phyloP scores from a whole-genome alignment of 2,888 invertebrate genomes.

The Lymantria dispar region DNA sequence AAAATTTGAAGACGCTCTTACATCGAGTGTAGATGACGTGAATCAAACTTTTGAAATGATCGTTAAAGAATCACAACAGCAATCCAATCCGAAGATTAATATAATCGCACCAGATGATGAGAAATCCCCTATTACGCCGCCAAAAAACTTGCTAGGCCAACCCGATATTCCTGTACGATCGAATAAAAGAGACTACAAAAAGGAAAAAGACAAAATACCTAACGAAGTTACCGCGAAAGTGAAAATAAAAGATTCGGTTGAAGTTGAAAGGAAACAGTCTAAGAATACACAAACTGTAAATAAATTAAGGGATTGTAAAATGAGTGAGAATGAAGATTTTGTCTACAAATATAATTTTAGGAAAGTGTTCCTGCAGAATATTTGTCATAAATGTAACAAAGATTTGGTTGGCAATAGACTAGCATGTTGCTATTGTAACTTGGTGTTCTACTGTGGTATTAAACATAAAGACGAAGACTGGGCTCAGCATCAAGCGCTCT shows the following conservation, averaged over 20 bases:
- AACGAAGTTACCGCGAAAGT: constrained; percentile 65
- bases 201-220: constrained; percentile 73
- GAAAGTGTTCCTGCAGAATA: constrained; percentile 83
- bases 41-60: constrained; percentile 72
- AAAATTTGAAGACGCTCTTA: constrained; percentile 72
- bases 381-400: constrained; percentile 80
- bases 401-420: constrained; percentile 52
- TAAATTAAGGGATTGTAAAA: constrained; percentile 40
- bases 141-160: constrained; percentile 82
- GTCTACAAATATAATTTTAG: constrained; percentile 86
- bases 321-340: constrained; percentile 82
- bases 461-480: constrained; percentile 84
- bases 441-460: constrained; percentile 85
- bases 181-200: constrained; percentile 78
- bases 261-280: constrained; percentile 50
- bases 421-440: constrained; percentile 77
- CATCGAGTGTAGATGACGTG: constrained; percentile 67
- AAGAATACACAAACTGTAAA: constrained; percentile 61
- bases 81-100: constrained; percentile 59
- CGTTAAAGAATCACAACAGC: constrained; percentile 47
- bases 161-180: constrained; percentile 79
- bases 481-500: constrained; percentile 82
- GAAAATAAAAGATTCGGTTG: constrained; percentile 66
- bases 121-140: constrained; percentile 57
- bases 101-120: constrained; percentile 58